Evolutionary conservation across 2,113 vertebrate species (phyloP), one percentile per base, ranked within the genome.

Genomic region (Leptosomus discolor): DNA sequence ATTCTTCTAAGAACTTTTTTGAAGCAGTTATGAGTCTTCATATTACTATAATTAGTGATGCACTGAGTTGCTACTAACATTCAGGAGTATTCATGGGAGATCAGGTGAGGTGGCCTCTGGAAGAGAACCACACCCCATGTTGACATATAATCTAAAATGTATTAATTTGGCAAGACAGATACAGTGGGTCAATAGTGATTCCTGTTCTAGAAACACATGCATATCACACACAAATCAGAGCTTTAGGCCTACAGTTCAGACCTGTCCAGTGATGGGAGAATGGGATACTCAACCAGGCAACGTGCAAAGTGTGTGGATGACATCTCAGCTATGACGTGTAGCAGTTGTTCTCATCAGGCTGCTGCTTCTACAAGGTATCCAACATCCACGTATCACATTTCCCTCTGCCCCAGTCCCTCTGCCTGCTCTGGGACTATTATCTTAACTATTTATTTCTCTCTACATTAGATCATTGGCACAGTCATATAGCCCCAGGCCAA

Each of bases 181-280:
- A 5, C 16, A 23, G 5, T 10, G 37, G 34, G 10, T 54, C 27
- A 43, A 1, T 0, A 5, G 26, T 0, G 2, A 37, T 67, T 73
- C 50, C 32, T 87, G 1, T 78, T 63, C 11, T 73, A 36, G 23
- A 30, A 12, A 26, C 41, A 41, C 1, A 0, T 0, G 0, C 0
- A 0, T 17, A 9, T 32, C 20, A 13, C 3, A 18, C 10, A 4
- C 45, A 61, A 51, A 19, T 34, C 1, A 43, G 65, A 88, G 23
- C 89, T 48, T 68, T 80, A 50, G 32, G 45, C 8, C 20, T 74
- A 2, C 32, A 1, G 34, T 30, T 57, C 18, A n/a, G 56, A 46
- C n/a, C 12, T 29, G 19, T 63, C 8, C 43, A 9, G 20, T 39
- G 68, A 24, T 0, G 0, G 15, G 11, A 54, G 30, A 75, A 5